A percentile compares a stretch with the other conserved stretches of the same genome.
These are phyloP conservation scores for Lobophora halterata DNA, from an alignment of 2,888 invertebrate genomes.

Conservation along the genomic window DNA sequence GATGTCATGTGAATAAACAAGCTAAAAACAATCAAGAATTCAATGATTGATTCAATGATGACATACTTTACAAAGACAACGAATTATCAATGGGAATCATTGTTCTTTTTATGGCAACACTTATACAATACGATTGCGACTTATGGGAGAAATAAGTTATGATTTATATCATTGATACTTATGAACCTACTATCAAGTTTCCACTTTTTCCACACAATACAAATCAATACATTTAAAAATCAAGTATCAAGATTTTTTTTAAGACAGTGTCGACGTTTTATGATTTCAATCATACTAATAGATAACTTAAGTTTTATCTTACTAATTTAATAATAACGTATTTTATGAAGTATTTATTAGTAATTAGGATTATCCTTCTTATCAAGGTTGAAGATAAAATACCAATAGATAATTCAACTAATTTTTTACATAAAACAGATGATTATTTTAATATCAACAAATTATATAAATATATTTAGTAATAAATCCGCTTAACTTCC, in stretches of 20 bases:
- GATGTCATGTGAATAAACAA: slow-evolving; percentile 8
- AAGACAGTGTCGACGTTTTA: too few species aligned
- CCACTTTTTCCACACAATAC: not conserved
- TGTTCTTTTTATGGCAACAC: slow-evolving; percentile 26
- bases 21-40: slow-evolving; percentile 28
- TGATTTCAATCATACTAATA: too few species aligned
- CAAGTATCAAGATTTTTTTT: too few species aligned
- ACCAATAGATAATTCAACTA: not conserved
- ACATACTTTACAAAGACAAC: slow-evolving; percentile 24
- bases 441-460: too few species aligned
- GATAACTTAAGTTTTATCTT: too few species aligned
- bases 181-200: not conserved
- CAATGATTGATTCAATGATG: slow-evolving; percentile 32
- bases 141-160: slow-evolving; percentile 14
- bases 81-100: slow-evolving; percentile 26
- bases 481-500: too few species aligned
- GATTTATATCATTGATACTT: not conserved
- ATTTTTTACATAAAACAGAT: too few species aligned
- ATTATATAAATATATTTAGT: too few species aligned
- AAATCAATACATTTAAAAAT: too few species aligned
- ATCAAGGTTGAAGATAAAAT: slow-evolving; percentile 11
- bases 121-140: slow-evolving; percentile 13
- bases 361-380: slow-evolving; percentile 11
- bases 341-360: too few species aligned
- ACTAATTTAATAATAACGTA: too few species aligned